Conservation (phyloP, 2,797 vertebrate genomes). For the Pseudochromis fuscus region DNA sequence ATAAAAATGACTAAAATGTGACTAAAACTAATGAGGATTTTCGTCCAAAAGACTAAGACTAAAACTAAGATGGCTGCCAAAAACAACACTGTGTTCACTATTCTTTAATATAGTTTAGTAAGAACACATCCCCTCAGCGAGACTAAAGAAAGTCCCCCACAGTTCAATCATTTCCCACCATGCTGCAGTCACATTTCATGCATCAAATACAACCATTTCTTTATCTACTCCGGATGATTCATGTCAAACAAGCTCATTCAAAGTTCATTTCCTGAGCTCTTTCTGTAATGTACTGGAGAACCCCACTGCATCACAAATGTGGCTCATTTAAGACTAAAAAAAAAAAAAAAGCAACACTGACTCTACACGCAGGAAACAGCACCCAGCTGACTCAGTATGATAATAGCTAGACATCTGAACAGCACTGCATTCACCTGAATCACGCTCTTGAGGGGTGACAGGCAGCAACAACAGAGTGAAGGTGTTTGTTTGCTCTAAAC, state of each 20-base stretch:
- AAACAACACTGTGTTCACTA: slow-evolving; percentile 7
- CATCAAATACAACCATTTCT: slow-evolving; percentile 48
- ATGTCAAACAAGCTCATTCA: slow-evolving; percentile 70
- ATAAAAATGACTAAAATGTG: too few relatives aligned
- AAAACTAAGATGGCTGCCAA: too few relatives aligned
- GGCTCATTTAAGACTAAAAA: slow-evolving; percentile 51
- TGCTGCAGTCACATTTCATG: slow-evolving; percentile 52
- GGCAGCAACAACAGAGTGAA: slow-evolving; percentile 37
- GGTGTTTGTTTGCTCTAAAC: slow-evolving; percentile 50
- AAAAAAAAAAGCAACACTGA: slow-evolving; percentile 44
- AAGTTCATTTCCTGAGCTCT: slow-evolving; percentile 66
- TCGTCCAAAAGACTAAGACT: too few relatives aligned
- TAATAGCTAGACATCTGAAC: slow-evolving; percentile 47
- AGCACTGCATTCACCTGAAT: slow-evolving; percentile 50
- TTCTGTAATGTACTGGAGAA: slow-evolving; percentile 32
- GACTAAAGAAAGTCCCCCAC: slow-evolving; percentile 39
- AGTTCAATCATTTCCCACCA: slow-evolving; percentile 47
- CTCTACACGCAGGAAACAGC: slow-evolving; percentile 49
- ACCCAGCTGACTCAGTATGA: slow-evolving; percentile 59
- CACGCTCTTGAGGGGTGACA: slow-evolving; percentile 45
- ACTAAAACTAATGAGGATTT: too few relatives aligned
- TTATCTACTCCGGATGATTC: slow-evolving; percentile 66
- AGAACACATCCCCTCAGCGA: slow-evolving; percentile 53
- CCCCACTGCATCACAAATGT: slow-evolving; percentile 60
- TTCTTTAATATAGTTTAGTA: too few relatives aligned